Conservation (phyloP, 2,797 vertebrate genomes). For the Aratinga solstitialis region DNA sequence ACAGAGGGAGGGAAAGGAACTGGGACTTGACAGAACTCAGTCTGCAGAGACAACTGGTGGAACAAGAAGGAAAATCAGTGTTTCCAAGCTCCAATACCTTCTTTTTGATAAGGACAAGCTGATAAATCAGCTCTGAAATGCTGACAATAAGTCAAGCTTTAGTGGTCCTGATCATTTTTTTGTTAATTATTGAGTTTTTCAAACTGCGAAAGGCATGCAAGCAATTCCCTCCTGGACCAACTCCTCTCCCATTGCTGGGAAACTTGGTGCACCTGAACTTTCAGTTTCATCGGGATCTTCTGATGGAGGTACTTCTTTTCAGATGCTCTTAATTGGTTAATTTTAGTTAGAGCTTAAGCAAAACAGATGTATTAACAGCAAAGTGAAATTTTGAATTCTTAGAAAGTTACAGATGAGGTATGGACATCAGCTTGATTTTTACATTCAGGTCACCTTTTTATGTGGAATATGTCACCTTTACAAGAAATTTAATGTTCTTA, state of each 20-base stretch:
- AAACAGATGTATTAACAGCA: neutral
- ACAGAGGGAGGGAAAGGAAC: slow-evolving; percentile 34
- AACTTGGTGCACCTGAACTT: slow-evolving; percentile 65
- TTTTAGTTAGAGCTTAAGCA: neutral
- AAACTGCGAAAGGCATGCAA: neutral
- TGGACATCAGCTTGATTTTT: neutral
- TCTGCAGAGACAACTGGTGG: slow-evolving; percentile 2
- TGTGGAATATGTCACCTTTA: neutral
- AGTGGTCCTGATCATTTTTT: neutral
- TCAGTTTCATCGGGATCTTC: slow-evolving; percentile 53
- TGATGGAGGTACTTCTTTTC: slow-evolving; percentile 53
- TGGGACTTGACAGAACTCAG: neutral
- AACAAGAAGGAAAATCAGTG: slow-evolving; percentile 1
- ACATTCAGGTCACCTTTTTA: neutral
- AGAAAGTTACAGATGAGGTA: neutral
- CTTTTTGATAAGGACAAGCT: neutral
- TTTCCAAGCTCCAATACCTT: neutral
- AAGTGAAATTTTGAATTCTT: neutral
- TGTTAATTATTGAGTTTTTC: slow-evolving; percentile 47
- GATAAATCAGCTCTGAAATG: slow-evolving; percentile 26
- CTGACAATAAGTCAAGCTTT: slow-evolving; percentile 12
- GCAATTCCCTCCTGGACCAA: slow-evolving; percentile 61
- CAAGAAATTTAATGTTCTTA: neutral
- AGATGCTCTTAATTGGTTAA: neutral
- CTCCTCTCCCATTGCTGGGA: slow-evolving; percentile 64